These are phyloP conservation scores for Drosophila athabasca DNA, from an alignment of 1,140 invertebrate species.

Conservation along the genomic window DNA sequence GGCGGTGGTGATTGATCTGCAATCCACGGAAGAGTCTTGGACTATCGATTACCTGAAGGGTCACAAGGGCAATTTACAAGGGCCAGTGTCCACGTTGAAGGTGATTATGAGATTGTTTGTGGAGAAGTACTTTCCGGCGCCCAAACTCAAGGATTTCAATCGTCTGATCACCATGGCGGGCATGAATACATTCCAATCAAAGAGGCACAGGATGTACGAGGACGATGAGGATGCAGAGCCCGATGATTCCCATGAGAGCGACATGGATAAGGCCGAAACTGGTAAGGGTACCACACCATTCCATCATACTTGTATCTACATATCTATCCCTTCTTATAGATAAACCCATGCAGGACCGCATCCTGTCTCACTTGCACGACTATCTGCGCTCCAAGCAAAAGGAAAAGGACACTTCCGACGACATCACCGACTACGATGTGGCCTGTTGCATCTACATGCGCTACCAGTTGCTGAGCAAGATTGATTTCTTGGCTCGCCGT, in stretches of 20 bases:
- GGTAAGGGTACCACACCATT: too few relatives aligned
- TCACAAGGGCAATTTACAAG: constrained; percentile 95
- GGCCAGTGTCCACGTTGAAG: constrained; percentile 99
- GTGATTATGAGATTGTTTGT: constrained; percentile 96
- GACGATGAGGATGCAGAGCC: constrained; percentile 24
- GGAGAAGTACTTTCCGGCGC: constrained; percentile 98
- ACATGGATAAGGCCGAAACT: constrained; percentile 10
- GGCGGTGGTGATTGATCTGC: constrained; percentile 99
- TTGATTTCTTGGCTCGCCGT: constrained; percentile 93
- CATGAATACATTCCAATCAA: constrained; percentile 53
- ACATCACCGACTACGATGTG: constrained; percentile 44
- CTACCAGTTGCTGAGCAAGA: constrained; percentile 92
- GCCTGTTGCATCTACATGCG: constrained; percentile 90
- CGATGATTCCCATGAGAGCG: constrained; percentile 39
- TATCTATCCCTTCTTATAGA: too few relatives aligned
- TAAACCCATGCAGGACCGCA: constrained; percentile 36
- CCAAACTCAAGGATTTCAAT: constrained; percentile 92
- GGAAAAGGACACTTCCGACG: neutral
- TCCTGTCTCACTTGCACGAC: constrained; percentile 30
- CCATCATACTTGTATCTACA: too few relatives aligned
- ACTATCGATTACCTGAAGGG: constrained; percentile 97
- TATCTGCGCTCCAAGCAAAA: constrained; percentile 21
- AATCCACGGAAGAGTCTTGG: constrained; percentile 98
- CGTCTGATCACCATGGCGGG: constrained; percentile 53
- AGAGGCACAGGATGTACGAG: constrained; percentile 5